These are phyloP conservation scores for Apoda limacodes DNA, from an alignment of 2,888 invertebrate genomes.

Conservation along the genomic window DNA sequence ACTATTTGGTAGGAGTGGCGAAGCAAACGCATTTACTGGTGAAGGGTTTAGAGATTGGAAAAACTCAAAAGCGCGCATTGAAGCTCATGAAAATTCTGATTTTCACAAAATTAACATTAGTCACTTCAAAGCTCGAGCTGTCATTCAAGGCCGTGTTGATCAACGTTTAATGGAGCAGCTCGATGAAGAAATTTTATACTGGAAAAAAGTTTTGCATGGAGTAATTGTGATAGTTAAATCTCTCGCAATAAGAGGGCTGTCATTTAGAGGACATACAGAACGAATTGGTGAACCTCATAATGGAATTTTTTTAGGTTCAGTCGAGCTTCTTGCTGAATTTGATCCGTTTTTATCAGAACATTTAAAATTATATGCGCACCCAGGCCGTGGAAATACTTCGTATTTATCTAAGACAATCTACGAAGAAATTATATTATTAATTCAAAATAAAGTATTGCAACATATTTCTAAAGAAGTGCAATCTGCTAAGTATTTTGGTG, in stretches of 20 bases:
- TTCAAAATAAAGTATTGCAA: conserved; percentile 4
- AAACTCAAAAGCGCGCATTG: neutral
- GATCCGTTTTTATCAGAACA: conserved; percentile 25
- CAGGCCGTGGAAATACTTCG: conserved; percentile 23
- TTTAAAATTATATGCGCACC: conserved; percentile 22
- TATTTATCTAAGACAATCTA: conserved; percentile 21
- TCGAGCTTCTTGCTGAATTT: conserved; percentile 26
- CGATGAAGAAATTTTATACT: conserved; percentile 1
- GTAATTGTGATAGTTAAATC: conserved; percentile 9
- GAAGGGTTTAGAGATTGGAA: conserved; percentile 6
- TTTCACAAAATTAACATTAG: conserved; percentile 2
- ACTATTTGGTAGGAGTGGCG: too few species aligned
- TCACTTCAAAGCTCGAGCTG: conserved; percentile 1
- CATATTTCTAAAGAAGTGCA: conserved; percentile 5
- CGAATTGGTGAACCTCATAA: conserved; percentile 17
- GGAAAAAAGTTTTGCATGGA: neutral
- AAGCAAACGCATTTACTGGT: conserved; percentile 2
- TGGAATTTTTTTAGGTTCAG: conserved; percentile 25
- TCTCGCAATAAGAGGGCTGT: conserved; percentile 10
- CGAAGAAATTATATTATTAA: conserved; percentile 4
- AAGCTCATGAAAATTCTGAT: conserved; percentile 5
- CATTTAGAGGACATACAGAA: conserved; percentile 13
- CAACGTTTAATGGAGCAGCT: conserved; percentile 1
- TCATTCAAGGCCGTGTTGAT: neutral
- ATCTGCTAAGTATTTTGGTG: conserved; percentile 6